Evolutionary conservation across 1,140 invertebrate genomes (phyloP), one percentile per base, ranked within the genome.

Genomic region (Drosophila gunungcola): DNA sequence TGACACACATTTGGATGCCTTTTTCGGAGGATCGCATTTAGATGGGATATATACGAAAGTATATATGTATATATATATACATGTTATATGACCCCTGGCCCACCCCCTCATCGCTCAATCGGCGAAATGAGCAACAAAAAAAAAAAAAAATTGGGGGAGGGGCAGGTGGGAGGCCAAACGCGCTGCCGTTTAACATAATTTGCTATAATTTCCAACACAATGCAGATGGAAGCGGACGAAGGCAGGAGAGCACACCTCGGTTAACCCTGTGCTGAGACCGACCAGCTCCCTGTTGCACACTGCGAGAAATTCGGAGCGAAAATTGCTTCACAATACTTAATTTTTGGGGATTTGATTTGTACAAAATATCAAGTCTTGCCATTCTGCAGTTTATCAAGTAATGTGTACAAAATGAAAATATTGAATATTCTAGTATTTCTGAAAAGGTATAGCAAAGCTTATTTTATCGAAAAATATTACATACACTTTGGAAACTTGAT

Each of bases 141-240:
- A 39, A 63, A 21, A 21, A 21, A 63, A 39, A 63, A 21, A 21
- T 1, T 21, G 41, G 52, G 16, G 56, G 75, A 72, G 57, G 74
- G 52, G 65, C 56, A 70, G 56, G 56, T 41, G 67, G 75, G 58
- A 43, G 74, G 51, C 61, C 21, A 62, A 34, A 57, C 78, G 57
- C 54, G 85, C 80, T 90, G 77, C 85, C 84, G 84, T 89, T 89
- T 89, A 89, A 90, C 80, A 90, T 89, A 89, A 89, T 89, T 90
- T 90, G 85, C 78, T 89, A 85, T 90, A 89, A 85, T 89, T 89
- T 90, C 88, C 85, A 89, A 89, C 84, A 89, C 85, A 90, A 88
- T 73, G 73, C 58, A 48, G 68, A 65, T 57, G 49, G 73, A 61
- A 45, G 34, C n/a, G 7, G 16, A 25, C n/a, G 36, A 10, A 12